Evolutionary conservation across 2,888 invertebrate species (phyloP).

Genomic region (Atethmia centrago): DNA sequence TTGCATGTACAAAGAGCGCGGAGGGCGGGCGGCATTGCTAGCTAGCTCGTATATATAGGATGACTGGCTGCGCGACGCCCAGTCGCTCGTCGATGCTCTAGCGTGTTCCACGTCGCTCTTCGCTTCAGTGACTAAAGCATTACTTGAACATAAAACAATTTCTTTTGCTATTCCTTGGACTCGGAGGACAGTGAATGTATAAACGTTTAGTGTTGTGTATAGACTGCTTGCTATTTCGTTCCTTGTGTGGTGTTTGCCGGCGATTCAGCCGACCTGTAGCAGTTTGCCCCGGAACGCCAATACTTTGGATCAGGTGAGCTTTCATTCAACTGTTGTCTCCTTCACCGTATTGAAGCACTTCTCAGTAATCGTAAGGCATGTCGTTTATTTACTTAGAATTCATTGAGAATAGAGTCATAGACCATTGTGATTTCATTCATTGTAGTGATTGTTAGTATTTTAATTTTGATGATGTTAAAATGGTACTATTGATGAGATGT

Average conservation of each 20-base stretch:
- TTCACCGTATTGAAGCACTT: constrained; percentile 32
- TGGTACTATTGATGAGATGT: constrained; percentile 20
- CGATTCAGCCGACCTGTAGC: constrained; percentile 64
- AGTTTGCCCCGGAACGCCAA: constrained; percentile 60
- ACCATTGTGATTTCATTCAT: constrained; percentile 17
- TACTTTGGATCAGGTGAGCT: constrained; percentile 69
- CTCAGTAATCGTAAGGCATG: constrained; percentile 5
- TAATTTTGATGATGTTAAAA: background rate
- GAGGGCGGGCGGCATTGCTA: constrained; percentile 82
- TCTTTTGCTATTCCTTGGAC: constrained; percentile 59
- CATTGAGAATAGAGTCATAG: background rate
- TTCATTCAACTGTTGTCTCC: constrained; percentile 61
- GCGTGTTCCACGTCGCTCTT: constrained; percentile 71
- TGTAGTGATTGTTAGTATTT: constrained; percentile 11
- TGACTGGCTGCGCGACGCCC: constrained; percentile 82
- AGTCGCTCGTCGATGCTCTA: constrained; percentile 80
- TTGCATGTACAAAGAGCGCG: constrained; percentile 83
- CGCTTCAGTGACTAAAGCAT: constrained; percentile 49
- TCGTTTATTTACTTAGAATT: constrained; percentile 42
- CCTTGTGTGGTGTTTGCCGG: constrained; percentile 68
- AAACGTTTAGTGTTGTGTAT: constrained; percentile 75
- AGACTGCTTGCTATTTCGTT: constrained; percentile 65
- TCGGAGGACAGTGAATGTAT: constrained; percentile 72
- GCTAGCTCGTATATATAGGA: constrained; percentile 84
- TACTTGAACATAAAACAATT: constrained; percentile 52